Conservation (phyloP, 1,140 invertebrate genomes). For the Papilio machaon region DNA sequence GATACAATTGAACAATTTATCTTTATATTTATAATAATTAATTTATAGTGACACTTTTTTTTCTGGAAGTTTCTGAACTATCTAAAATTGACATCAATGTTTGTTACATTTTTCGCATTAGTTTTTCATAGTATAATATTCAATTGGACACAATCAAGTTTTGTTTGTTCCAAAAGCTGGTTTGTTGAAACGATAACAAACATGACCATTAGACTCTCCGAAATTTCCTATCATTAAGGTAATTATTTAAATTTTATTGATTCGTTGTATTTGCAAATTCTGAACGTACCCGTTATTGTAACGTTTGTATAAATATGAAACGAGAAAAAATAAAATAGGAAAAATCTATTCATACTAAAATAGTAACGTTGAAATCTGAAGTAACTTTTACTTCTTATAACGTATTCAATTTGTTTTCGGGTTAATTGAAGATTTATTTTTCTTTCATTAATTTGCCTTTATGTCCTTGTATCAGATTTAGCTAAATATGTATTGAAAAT, state of each 20-base stretch:
- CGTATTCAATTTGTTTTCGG: background rate
- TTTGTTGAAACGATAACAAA: slow-evolving; percentile 17
- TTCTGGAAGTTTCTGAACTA: too few relatives aligned
- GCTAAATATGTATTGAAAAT: too few relatives aligned
- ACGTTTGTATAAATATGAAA: background rate
- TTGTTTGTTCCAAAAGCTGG: slow-evolving; percentile 18
- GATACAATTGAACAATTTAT: background rate
- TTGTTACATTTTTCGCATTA: background rate
- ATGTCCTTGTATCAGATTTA: background rate
- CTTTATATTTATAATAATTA: too few relatives aligned
- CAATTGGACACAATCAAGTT: background rate
- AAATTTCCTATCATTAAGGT: slow-evolving; percentile 28
- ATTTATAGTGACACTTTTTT: too few relatives aligned
- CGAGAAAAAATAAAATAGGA: background rate
- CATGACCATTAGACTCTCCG: background rate
- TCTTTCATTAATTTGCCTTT: background rate
- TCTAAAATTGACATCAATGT: background rate
- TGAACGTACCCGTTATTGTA: background rate
- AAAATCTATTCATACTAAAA: background rate
- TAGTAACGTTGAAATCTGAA: background rate
- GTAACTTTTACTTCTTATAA: background rate
- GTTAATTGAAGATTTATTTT: background rate
- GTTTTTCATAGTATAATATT: background rate
- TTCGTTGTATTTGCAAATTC: background rate
- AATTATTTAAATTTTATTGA: slow-evolving; percentile 34